Conservation (phyloP, 1,140 invertebrate species). For the Euura saliciscinereae region DNA sequence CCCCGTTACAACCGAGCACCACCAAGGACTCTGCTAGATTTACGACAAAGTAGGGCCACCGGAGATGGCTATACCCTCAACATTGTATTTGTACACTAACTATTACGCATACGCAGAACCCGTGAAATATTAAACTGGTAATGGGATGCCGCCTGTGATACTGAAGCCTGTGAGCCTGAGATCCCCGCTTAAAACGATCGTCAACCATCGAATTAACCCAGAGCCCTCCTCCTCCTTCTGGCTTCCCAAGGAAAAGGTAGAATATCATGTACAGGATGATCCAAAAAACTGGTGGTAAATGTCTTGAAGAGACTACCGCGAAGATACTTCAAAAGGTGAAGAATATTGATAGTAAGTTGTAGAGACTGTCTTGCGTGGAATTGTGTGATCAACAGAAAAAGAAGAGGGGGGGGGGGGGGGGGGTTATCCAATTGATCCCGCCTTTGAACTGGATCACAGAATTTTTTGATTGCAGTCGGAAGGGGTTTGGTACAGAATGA, state of each 20-base stretch:
- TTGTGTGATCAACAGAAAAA: too few relatives aligned
- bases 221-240: too few relatives aligned
- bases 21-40: not conserved
- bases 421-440: too few relatives aligned
- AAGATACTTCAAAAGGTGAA: too few relatives aligned
- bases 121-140: conserved; percentile 2
- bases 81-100: not conserved
- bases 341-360: too few relatives aligned
- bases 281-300: too few relatives aligned
- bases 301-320: too few relatives aligned
- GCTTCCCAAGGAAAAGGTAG: not conserved
- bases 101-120: not conserved
- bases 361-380: too few relatives aligned
- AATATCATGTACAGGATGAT: not conserved
- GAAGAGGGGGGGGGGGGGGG: too few relatives aligned
- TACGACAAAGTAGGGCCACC: not conserved
- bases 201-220: too few relatives aligned
- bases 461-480: too few relatives aligned
- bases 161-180: not conserved
- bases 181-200: not conserved
- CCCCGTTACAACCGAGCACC: not conserved
- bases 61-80: not conserved
- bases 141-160: not conserved
- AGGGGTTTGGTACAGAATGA: not conserved
- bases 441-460: too few relatives aligned